Evolutionary conservation across 2,888 invertebrate species (phyloP).

Genomic region (Hyppa rectilinea): DNA sequence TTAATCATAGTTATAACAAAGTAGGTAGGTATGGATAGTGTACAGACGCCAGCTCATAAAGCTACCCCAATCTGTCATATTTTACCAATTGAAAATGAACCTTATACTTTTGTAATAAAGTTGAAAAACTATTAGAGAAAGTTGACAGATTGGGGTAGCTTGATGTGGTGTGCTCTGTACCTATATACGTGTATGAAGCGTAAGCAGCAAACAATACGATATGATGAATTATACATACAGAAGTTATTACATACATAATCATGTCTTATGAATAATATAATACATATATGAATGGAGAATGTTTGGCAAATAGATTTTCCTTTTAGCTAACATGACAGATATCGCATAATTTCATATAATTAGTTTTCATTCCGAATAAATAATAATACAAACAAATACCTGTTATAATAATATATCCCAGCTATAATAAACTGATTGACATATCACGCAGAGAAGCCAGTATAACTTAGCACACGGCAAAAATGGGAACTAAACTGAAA

Average conservation of each 20-base stretch:
- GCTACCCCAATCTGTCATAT: too few relatives aligned
- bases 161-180: too few relatives aligned
- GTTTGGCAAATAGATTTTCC: constrained; percentile 3
- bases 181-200: not conserved
- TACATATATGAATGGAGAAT: constrained; percentile 4
- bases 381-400: constrained; percentile 19
- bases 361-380: constrained; percentile 23
- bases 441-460: not conserved
- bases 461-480: not conserved
- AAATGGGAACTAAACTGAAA: constrained; percentile 8
- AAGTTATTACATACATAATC: constrained; percentile 19
- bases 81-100: too few relatives aligned
- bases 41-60: too few relatives aligned
- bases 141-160: too few relatives aligned
- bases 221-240: constrained; percentile 29
- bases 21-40: constrained; percentile 6
- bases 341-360: constrained; percentile 20
- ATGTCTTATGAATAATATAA: not conserved
- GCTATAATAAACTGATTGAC: constrained; percentile 42
- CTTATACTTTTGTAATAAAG: too few relatives aligned
- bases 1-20: constrained; percentile 39
- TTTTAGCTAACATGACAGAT: constrained; percentile 13
- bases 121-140: too few relatives aligned
- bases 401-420: constrained; percentile 8
- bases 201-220: constrained; percentile 38